Percentiles rank a stretch among this genome's conserved stretches.
Evolutionary conservation across 2,113 vertebrate species (phyloP).

Genomic region (Istiophorus platypterus): DNA sequence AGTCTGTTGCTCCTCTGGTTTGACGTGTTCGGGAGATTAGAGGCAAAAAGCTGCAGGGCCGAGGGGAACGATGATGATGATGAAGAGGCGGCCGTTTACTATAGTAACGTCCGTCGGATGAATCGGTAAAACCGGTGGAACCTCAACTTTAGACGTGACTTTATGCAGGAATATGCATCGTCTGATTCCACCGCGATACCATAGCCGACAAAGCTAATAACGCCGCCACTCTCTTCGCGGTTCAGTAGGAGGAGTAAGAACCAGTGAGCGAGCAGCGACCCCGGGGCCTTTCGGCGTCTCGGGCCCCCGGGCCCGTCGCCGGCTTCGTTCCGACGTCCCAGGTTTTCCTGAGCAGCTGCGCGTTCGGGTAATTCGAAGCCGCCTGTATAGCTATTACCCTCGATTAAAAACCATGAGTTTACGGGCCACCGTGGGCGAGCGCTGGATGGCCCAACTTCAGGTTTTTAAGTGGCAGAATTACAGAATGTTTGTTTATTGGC

Average conservation of each 20-base stretch:
- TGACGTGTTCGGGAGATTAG: neutral
- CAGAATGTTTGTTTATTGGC: constrained; percentile 66
- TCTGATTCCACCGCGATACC: neutral
- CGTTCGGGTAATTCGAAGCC: constrained; percentile 7
- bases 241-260: no score
- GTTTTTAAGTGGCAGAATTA: constrained; percentile 60
- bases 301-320: neutral
- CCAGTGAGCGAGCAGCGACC: no score
- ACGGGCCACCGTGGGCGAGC: constrained; percentile 60
- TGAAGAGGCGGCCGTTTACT: no score
- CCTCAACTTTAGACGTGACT: no score
- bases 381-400: constrained; percentile 5
- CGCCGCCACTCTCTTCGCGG: no score
- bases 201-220: neutral
- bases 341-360: neutral
- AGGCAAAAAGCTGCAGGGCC: neutral
- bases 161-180: no score
- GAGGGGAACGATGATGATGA: no score
- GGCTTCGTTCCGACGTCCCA: no score
- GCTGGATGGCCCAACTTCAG: constrained; percentile 34
- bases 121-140: no score
- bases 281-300: neutral
- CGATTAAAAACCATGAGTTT: constrained; percentile 37
- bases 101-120: no score
- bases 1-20: neutral